phyloP scores from a whole-genome alignment of 1,140 invertebrate genomes.

The Drosophila kanapiae region DNA sequence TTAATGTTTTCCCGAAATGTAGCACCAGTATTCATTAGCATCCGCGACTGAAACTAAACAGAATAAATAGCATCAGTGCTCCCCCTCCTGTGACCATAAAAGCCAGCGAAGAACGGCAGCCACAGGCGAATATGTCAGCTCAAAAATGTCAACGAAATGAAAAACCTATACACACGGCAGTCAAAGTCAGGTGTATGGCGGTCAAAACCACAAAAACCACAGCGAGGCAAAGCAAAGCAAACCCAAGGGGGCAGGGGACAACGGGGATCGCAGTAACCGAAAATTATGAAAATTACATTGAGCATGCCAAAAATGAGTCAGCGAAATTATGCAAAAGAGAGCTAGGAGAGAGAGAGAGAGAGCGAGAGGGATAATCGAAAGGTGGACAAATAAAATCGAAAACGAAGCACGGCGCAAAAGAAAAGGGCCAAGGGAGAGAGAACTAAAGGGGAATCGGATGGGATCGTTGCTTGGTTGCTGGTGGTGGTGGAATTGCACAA shows the following conservation, averaged over 20 bases:
- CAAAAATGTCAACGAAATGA: slow-evolving; percentile 54
- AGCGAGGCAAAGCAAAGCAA: slow-evolving; percentile 6
- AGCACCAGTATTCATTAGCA: slow-evolving; percentile 3
- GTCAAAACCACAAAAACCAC: slow-evolving; percentile 40
- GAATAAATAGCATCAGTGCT: slow-evolving; percentile 5
- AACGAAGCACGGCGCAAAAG: slow-evolving; percentile 23
- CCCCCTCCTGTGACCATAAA: slow-evolving; percentile 10
- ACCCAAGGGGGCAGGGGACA: not conserved
- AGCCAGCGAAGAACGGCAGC: slow-evolving; percentile 3
- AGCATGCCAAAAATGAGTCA: slow-evolving; percentile 57
- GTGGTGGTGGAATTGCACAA: slow-evolving; percentile 51
- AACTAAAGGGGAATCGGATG: slow-evolving; percentile 2
- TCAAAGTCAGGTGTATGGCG: slow-evolving; percentile 38
- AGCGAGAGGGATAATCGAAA: slow-evolving; percentile 36
- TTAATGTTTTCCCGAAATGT: not conserved
- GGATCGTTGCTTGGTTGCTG: slow-evolving; percentile 10
- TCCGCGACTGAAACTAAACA: slow-evolving; percentile 7
- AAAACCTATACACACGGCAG: slow-evolving; percentile 31
- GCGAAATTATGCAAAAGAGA: slow-evolving; percentile 64
- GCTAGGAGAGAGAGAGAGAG: slow-evolving; percentile 19
- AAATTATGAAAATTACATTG: slow-evolving; percentile 50
- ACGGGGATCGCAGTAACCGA: slow-evolving; percentile 7
- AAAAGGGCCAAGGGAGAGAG: slow-evolving; percentile 11
- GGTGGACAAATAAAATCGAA: slow-evolving; percentile 57
- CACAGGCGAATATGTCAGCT: slow-evolving; percentile 37